Base-by-base conservation (phyloP, 2,113 vertebrate species). In the Triplophysa rosa region DNA sequence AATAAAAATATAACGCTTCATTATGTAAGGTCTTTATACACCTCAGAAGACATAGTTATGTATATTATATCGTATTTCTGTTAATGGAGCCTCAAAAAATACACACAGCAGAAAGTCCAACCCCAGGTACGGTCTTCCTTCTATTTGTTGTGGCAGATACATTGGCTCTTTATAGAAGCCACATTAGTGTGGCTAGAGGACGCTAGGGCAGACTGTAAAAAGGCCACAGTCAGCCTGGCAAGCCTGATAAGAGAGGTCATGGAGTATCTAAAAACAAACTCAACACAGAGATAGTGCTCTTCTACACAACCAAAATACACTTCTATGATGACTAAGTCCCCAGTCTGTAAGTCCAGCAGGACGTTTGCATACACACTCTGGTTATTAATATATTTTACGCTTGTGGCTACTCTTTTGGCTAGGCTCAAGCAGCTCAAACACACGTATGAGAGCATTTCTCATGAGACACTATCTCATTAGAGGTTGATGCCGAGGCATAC, bases 241-340 rank as follows among this genome's bases (percentile, higher is more conserved):
- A 61, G 47, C 64, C 78, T 63, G 84, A 85, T 85, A 83, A 85
- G 81, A 42, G 70, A 68, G 78, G 78, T 80, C 78, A 85, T 56
- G 13, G 74, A 59, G 54, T 47, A 82, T 75, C 67, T 58, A 56
- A 63, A 84, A 75, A 74, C 71, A 73, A 69, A 77, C 70, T 40
- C 62, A 61, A 67, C 62, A 49, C 12, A 10, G 45, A 73, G 73
- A 82, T 80, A 80, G 69, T 59, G 37, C 61, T 78, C 23, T 40
- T 42, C 40, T 56, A 21, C 49, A 19, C 17, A 8, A 45, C 40
- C 47, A 59, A 67, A 56, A 37, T 54, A 33, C 40, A 40, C 14
- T 2, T 68, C 29, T 71, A 29, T 42, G 72, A 52, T 33, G 67
- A 29, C 54, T 52, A 64, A 58, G 49, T 6, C 62, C 45, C 24